Evolutionary conservation across 1,140 invertebrate species (phyloP).

Genomic region (Hylaeus volcanicus): DNA sequence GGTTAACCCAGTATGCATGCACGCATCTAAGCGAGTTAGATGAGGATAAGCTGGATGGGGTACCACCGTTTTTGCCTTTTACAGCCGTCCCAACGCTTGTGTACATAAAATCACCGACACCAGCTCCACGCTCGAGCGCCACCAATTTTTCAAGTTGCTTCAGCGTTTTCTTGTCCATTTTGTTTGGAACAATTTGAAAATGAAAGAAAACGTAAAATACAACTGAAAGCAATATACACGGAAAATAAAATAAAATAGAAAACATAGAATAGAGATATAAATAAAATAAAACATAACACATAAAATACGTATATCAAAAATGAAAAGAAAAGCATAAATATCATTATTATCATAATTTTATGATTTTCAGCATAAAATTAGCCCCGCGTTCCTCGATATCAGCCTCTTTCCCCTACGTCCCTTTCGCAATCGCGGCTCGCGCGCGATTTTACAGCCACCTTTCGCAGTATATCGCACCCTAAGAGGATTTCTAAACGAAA

Average conservation of each 20-base stretch:
- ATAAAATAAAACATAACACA: too few relatives aligned
- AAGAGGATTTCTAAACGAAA: background rate
- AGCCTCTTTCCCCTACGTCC: slow-evolving; percentile 2
- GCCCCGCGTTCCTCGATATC: background rate
- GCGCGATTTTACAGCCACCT: slow-evolving; percentile 3
- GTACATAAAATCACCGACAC: slow-evolving; percentile 44
- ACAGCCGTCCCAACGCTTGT: slow-evolving; percentile 41
- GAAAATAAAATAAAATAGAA: too few relatives aligned
- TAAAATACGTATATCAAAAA: too few relatives aligned
- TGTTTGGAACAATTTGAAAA: background rate
- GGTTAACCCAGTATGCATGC: slow-evolving; percentile 61
- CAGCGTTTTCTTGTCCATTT: background rate
- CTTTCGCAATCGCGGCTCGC: slow-evolving; percentile 10
- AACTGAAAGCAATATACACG: too few relatives aligned
- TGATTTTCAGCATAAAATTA: too few relatives aligned
- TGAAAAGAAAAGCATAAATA: too few relatives aligned
- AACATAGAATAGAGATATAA: too few relatives aligned
- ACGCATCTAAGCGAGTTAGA: slow-evolving; percentile 52
- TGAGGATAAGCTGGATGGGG: slow-evolving; percentile 50
- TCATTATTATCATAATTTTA: background rate
- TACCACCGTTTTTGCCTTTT: slow-evolving; percentile 55
- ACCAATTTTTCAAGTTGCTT: slow-evolving; percentile 55
- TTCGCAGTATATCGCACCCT: background rate
- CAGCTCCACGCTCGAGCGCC: slow-evolving; percentile 29
- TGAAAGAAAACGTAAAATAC: too few relatives aligned